These are phyloP conservation scores for Scylla paramamosain DNA, from an alignment of 1,140 invertebrate genomes.

Conservation along the genomic window DNA sequence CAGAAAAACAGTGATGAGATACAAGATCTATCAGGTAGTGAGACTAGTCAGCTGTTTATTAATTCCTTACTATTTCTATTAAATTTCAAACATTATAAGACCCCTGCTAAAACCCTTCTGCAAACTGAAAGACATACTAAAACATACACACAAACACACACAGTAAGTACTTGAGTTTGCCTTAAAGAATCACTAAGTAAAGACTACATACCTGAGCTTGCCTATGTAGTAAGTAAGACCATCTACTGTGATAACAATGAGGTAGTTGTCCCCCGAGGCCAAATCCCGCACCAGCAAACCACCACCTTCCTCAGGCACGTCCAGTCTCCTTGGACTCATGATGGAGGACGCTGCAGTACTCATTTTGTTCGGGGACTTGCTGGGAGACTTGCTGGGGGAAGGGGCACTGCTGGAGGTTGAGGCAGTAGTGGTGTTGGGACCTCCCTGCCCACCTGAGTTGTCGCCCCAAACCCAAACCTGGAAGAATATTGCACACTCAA, in stretches of 20 bases:
- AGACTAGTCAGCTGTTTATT: too few species aligned
- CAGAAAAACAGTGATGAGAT: too few species aligned
- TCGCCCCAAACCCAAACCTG: constrained; percentile 69
- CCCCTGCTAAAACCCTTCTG: too few species aligned
- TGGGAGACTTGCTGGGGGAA: constrained; percentile 49
- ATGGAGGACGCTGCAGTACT: neutral
- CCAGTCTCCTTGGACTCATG: constrained; percentile 27
- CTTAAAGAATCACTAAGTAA: too few species aligned
- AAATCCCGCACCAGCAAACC: constrained; percentile 82
- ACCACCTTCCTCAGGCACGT: constrained; percentile 37
- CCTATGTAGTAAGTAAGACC: constrained; percentile 79
- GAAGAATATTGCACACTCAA: neutral
- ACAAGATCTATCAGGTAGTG: too few species aligned
- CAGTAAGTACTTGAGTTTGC: too few species aligned
- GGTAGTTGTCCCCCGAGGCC: constrained; percentile 88
- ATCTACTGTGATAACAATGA: constrained; percentile 86
- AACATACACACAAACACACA: too few species aligned
- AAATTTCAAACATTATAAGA: too few species aligned
- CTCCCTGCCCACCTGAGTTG: constrained; percentile 46
- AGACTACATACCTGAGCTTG: constrained; percentile 45
- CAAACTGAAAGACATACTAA: too few species aligned
- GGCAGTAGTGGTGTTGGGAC: neutral
- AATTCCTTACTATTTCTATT: too few species aligned
- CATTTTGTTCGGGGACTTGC: constrained; percentile 49
- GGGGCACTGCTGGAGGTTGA: neutral